These are phyloP conservation scores for Pollenia amentaria DNA, from an alignment of 2,888 invertebrate genomes.

Conservation along the genomic window DNA sequence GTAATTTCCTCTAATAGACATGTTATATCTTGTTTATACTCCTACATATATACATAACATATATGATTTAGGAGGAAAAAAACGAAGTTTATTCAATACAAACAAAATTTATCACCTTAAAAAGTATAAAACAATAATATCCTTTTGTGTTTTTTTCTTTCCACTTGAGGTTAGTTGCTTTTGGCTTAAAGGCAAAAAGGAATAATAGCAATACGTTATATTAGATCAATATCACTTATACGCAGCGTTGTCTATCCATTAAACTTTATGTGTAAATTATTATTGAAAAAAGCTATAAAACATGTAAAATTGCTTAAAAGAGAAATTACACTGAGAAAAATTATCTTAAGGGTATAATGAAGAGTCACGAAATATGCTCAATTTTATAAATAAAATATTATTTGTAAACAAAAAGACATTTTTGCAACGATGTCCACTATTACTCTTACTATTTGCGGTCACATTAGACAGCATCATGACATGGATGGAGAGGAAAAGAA, in stretches of 20 bases:
- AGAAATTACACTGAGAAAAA: constrained; percentile 15
- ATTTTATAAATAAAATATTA: too few species aligned
- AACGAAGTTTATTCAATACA: constrained; percentile 7
- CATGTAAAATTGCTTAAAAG: constrained; percentile 10
- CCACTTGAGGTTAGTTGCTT: not conserved
- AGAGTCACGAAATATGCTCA: too few species aligned
- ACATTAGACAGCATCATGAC: too few species aligned
- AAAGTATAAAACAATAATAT: constrained; percentile 22
- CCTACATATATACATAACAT: not conserved
- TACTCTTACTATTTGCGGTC: too few species aligned
- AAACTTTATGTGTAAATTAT: constrained; percentile 50
- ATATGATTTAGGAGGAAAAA: not conserved
- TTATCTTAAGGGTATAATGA: too few species aligned
- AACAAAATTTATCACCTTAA: constrained; percentile 49
- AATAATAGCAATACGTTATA: not conserved
- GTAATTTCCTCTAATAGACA: constrained; percentile 54
- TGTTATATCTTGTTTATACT: constrained; percentile 41
- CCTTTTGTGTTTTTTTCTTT: not conserved
- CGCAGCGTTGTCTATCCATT: constrained; percentile 48
- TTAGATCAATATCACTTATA: constrained; percentile 67
- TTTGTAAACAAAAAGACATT: too few species aligned
- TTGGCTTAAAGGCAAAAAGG: not conserved
- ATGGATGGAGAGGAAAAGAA: too few species aligned
- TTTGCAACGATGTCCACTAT: too few species aligned
- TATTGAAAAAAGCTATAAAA: constrained; percentile 40